Percentiles rank a stretch among this genome's conserved stretches.
phyloP scores from a whole-genome alignment of 2,113 vertebrate genomes.

The Tonatia bakeri region DNA sequence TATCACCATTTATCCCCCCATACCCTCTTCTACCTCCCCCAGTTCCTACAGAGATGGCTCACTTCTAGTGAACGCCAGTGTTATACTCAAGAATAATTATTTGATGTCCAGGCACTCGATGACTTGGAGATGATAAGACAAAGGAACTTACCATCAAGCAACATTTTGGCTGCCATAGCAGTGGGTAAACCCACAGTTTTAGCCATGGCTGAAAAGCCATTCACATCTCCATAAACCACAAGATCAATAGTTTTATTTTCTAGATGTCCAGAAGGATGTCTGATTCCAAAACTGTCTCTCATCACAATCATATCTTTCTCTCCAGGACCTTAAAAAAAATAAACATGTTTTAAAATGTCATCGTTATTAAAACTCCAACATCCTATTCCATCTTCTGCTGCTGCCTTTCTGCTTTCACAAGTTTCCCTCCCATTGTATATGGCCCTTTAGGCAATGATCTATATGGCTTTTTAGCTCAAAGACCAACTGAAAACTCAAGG shows the following conservation, averaged over 20 bases:
- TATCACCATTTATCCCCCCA: too few species aligned
- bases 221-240: slow-evolving; percentile 92
- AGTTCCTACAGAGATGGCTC: background rate
- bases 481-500: background rate
- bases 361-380: background rate
- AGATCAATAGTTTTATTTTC: slow-evolving; percentile 91
- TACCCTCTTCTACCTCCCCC: background rate
- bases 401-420: background rate
- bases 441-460: background rate
- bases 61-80: background rate
- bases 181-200: slow-evolving; percentile 95
- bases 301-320: slow-evolving; percentile 95
- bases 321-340: slow-evolving; percentile 81
- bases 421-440: background rate
- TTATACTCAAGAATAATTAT: background rate
- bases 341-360: background rate
- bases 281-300: slow-evolving; percentile 92
- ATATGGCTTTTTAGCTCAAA: background rate
- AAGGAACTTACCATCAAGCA: slow-evolving; percentile 90
- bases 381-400: background rate
- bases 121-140: background rate
- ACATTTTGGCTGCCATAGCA: slow-evolving; percentile 93
- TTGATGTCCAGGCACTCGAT: background rate
- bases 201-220: slow-evolving; percentile 96
- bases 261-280: slow-evolving; percentile 93